Conservation (phyloP, 2,113 vertebrate species). For the Sinocyclocheilus anshuiensis region DNA sequence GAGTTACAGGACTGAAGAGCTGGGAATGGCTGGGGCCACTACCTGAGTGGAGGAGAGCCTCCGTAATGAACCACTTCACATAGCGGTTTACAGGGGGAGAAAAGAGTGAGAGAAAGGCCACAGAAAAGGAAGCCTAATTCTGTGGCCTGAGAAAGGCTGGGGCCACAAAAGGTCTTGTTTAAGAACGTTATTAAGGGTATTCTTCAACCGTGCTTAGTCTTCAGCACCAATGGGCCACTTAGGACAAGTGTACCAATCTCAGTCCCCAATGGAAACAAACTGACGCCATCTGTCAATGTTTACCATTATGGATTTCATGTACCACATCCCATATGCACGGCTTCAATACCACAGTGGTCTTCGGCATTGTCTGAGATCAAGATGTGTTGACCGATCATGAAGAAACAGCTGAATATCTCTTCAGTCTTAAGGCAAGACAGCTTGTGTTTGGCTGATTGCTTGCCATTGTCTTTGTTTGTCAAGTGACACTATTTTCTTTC, state of each 20-base stretch:
- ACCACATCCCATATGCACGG: constrained; percentile 81
- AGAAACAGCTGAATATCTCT: constrained; percentile 67
- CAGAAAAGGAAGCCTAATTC: constrained; percentile 90
- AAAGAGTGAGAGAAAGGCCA: constrained; percentile 61
- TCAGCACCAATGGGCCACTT: constrained; percentile 96
- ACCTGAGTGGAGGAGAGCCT: constrained; percentile 87
- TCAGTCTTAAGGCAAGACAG: constrained; percentile 51
- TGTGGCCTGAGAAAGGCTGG: constrained; percentile 94
- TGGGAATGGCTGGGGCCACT: constrained; percentile 92
- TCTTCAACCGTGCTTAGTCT: constrained; percentile 94
- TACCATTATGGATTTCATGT: constrained; percentile 97
- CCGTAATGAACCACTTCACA: constrained; percentile 99
- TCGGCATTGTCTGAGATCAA: constrained; percentile 50
- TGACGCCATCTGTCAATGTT: constrained; percentile 92
- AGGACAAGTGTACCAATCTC: constrained; percentile 98
- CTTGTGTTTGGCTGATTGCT: constrained; percentile 21
- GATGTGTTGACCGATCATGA: constrained; percentile 64
- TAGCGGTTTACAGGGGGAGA: constrained; percentile 83
- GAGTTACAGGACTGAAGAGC: constrained; percentile 93
- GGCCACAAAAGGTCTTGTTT: constrained; percentile 98
- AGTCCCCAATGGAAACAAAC: constrained; percentile 98
- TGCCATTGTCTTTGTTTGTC: not conserved
- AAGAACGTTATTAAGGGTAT: constrained; percentile 99
- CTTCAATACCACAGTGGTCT: constrained; percentile 67
- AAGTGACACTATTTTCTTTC: constrained; percentile 22